Evolutionary conservation across 1,140 invertebrate species (phyloP).

Genomic region (Zaprionus inermis): DNA sequence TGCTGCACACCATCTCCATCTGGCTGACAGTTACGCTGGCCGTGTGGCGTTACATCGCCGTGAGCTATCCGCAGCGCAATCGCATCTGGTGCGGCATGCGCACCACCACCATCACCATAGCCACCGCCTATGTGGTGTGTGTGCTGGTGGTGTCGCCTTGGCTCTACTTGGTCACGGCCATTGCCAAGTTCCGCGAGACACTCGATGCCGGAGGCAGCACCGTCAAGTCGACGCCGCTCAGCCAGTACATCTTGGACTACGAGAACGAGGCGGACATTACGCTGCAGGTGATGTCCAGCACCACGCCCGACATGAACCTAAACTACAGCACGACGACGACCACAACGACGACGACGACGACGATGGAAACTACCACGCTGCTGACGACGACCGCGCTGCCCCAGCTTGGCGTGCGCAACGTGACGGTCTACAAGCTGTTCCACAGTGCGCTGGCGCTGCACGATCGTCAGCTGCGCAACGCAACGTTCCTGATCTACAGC

Average conservation of each 20-base stretch:
- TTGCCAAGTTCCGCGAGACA: conserved; percentile 84
- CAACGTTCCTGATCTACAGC: conserved; percentile 94
- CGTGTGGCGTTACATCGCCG: conserved; percentile 96
- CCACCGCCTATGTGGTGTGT: conserved; percentile 91
- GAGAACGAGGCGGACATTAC: conserved; percentile 53
- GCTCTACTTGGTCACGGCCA: conserved; percentile 90
- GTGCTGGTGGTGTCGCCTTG: conserved; percentile 93
- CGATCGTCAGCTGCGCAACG: conserved; percentile 81
- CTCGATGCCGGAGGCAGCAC: conserved; percentile 85
- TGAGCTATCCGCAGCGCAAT: conserved; percentile 91
- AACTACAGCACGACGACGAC: conserved; percentile 26
- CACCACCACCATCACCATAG: conserved; percentile 90
- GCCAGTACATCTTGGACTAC: conserved; percentile 73
- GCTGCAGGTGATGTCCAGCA: conserved; percentile 70
- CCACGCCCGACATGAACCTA: conserved; percentile 59
- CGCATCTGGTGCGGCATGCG: conserved; percentile 91
- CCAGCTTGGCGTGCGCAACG: conserved; percentile 48
- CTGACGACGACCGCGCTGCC: not conserved
- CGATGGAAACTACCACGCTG: conserved; percentile 26
- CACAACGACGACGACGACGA: conserved; percentile 25
- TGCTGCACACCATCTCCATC: conserved; percentile 96
- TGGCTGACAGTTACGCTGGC: conserved; percentile 96
- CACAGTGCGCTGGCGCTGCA: conserved; percentile 68
- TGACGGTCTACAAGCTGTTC: conserved; percentile 72
- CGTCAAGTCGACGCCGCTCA: conserved; percentile 66